Evolutionary conservation across 2,888 invertebrate species (phyloP), one percentile per base, ranked within the genome.

Genomic region (Microplitis manilae): DNA sequence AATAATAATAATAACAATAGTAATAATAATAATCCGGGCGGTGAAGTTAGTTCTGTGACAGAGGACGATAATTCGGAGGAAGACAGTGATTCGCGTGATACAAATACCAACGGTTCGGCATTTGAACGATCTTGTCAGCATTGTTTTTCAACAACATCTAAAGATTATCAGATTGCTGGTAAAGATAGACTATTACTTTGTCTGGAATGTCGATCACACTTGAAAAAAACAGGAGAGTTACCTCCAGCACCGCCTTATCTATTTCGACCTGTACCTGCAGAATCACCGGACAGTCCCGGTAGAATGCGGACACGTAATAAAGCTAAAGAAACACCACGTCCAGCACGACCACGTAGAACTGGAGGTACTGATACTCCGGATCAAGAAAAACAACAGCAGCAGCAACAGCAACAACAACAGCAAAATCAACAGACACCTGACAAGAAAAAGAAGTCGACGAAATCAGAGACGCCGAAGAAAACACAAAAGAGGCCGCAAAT

Each of bases 1-100:
- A 69, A 8, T 9, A 77, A 70, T 71, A 76, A 59, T 17, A 79
- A 70, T 20, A 78, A 65, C 68, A 80, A 62, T 60, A 79, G 61
- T 70, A 85, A 84, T 75, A 87, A 87, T 78, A 77, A 75, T 69
- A 87, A 87, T 80, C 86, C 87, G 13, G 87, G 92, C 60, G 92
- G 92, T 81, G 94, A 94, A 86, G 91, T 92, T 81, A 94, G 93
- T 81, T 95, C 96, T 78, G 95, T 95, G 79, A 95, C 95, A 74
- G 96, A 96, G 90, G 96, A 96, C 92, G 97, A 97, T 90, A 96
- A 96, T 91, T 97, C 97, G 82, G 97, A 97, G 89, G 97, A 97
- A 90, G 98, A 98, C 90, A 97, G 97, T 90, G 97, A 97, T 91
- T 97, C 96, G 77, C 93, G 97, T 87, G 96, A 97, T 87, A 94